Evolutionary conservation across 2,797 vertebrate genomes (phyloP).

Genomic region (Darevskia mixta): DNA sequence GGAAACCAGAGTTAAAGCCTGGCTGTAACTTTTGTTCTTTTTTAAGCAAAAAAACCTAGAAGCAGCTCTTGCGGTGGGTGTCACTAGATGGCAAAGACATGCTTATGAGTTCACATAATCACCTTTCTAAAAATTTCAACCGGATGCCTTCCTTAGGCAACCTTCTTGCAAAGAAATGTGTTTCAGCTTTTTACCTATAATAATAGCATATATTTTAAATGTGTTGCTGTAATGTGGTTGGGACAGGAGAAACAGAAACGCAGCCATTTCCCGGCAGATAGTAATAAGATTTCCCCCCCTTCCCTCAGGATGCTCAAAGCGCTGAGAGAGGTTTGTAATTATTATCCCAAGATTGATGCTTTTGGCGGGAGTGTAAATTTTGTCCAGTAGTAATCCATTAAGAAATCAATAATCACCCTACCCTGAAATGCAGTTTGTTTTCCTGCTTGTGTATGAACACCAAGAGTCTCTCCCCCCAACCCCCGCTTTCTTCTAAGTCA

Average conservation of each 20-base stretch:
- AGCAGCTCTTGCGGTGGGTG: neutral
- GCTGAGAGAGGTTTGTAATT: conserved; percentile 82
- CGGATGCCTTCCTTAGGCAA: conserved; percentile 55
- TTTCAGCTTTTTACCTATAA: conserved; percentile 65
- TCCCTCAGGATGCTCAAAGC: conserved; percentile 74
- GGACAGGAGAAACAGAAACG: conserved; percentile 76
- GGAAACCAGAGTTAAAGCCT: neutral
- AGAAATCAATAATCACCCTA: conserved; percentile 84
- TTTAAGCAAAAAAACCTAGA: neutral
- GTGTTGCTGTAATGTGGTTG: conserved; percentile 72
- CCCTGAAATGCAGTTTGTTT: conserved; percentile 78
- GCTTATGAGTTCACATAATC: conserved; percentile 37
- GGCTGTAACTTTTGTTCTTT: neutral
- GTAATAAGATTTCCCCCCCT: conserved; percentile 67
- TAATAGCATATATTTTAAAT: conserved; percentile 70
- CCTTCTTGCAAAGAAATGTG: conserved; percentile 58
- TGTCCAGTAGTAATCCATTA: conserved; percentile 84
- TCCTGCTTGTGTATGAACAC: conserved; percentile 74
- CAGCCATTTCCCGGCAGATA: conserved; percentile 81
- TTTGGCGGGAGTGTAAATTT: conserved; percentile 80
- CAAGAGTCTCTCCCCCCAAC: conserved; percentile 62
- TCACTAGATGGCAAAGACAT: neutral
- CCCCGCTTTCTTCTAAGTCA: conserved; percentile 33
- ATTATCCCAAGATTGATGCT: conserved; percentile 82
- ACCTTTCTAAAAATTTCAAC: conserved; percentile 62